These are phyloP conservation scores for Passer montanus DNA, from an alignment of 2,113 vertebrate species.

Conservation along the genomic window DNA sequence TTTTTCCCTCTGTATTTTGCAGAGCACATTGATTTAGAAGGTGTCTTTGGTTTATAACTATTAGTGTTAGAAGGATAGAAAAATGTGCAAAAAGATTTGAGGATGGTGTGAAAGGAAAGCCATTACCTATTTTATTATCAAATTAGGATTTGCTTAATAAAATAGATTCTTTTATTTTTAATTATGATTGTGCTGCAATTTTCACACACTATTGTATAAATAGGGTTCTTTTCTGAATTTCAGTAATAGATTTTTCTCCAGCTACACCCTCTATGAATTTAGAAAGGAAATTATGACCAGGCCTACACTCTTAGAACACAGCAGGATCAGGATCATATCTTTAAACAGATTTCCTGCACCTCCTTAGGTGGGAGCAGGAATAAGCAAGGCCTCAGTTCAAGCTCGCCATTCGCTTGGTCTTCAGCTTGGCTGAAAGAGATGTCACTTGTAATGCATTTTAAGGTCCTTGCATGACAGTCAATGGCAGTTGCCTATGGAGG, in stretches of 20 bases:
- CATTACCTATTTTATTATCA: background rate
- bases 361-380: background rate
- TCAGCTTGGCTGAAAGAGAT: background rate
- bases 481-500: background rate
- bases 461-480: background rate
- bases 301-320: background rate
- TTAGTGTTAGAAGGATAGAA: background rate
- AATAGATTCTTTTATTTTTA: background rate
- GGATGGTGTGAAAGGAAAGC: background rate
- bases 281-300: background rate
- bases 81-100: background rate
- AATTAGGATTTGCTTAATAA: background rate
- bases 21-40: background rate
- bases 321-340: background rate
- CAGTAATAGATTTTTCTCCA: background rate
- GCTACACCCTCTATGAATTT: background rate
- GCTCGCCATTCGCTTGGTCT: background rate
- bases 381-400: fast-evolving
- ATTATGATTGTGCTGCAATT: background rate
- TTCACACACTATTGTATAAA: background rate
- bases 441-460: background rate
- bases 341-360: background rate
- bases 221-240: background rate
- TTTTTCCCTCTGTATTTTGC: background rate
- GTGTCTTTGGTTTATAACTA: background rate